A percentile compares a stretch with the other conserved stretches of the same genome.
Conservation (phyloP, 92 coral and sea anemone species). For the Meandrina meandrites region DNA sequence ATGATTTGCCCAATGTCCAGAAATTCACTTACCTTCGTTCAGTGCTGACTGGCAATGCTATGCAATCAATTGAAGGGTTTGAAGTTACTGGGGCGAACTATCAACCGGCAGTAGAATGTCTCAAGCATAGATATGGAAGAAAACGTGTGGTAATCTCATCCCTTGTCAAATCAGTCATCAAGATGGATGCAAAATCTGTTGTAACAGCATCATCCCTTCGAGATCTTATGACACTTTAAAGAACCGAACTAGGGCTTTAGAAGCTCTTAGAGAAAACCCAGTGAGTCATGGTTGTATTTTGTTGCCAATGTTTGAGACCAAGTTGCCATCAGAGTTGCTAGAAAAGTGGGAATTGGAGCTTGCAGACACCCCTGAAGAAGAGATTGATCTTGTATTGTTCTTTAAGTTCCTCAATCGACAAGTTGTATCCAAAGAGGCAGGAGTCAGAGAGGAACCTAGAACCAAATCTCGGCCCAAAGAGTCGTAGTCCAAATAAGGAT, state of each 20-base stretch:
- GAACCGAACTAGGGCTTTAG: too few species aligned
- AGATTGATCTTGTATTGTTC: too few species aligned
- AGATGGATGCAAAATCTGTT: slow-evolving; percentile 17
- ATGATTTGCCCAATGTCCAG: slow-evolving; percentile 36
- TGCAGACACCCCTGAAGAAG: slow-evolving; percentile 54
- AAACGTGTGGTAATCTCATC: too few species aligned
- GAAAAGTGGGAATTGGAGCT: slow-evolving; percentile 55
- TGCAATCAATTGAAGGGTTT: slow-evolving; percentile 45
- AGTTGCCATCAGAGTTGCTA: slow-evolving; percentile 39
- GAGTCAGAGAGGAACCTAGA: slow-evolving; percentile 36
- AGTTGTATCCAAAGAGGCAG: slow-evolving; percentile 50
- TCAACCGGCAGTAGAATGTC: slow-evolving; percentile 43
- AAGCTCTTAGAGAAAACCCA: slow-evolving; percentile 52
- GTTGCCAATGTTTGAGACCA: slow-evolving; percentile 42
- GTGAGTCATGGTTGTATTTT: slow-evolving; percentile 45
- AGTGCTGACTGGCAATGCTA: slow-evolving; percentile 37
- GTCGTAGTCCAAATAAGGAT: slow-evolving; percentile 16
- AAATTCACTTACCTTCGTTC: slow-evolving; percentile 47
- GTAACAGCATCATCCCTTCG: slow-evolving; percentile 29
- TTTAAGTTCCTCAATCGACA: slow-evolving; percentile 41
- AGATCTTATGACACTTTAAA: slow-evolving; percentile 46
- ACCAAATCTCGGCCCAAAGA: slow-evolving; percentile 4
- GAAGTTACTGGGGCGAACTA: slow-evolving; percentile 50
- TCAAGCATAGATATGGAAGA: slow-evolving; percentile 53
- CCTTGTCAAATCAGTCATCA: slow-evolving; percentile 38